Evolutionary conservation across 2,888 invertebrate species (phyloP).

Genomic region (Agonum fuliginosum): DNA sequence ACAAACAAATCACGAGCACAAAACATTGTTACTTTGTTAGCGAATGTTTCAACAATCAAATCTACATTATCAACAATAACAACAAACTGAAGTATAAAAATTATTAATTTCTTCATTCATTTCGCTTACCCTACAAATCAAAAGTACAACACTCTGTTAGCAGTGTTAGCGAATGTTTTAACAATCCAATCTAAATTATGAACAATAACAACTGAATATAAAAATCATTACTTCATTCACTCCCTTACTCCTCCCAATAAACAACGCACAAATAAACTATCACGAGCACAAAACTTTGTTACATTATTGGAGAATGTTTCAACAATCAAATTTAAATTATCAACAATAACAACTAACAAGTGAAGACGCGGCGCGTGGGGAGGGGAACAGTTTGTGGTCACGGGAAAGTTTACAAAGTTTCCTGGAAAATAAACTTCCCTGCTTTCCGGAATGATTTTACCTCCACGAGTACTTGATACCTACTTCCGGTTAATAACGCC

Average conservation of each 20-base stretch:
- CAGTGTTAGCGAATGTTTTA: no score
- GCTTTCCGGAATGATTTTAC: slow-evolving; percentile 20
- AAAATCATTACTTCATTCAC: no score
- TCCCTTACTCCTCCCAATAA: no score
- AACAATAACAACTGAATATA: no score
- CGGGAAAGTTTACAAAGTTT: slow-evolving; percentile 51
- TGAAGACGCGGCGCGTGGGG: not conserved
- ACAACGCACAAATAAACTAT: slow-evolving; percentile 18
- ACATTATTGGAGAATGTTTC: not conserved
- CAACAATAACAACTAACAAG: no score
- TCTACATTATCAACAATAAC: slow-evolving; percentile 54
- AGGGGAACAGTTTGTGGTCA: slow-evolving; percentile 44
- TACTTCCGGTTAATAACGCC: slow-evolving; percentile 41
- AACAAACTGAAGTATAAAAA: no score
- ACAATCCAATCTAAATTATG: no score
- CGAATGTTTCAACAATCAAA: slow-evolving; percentile 27
- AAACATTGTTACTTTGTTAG: not conserved
- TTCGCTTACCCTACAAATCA: no score
- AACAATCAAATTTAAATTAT: slow-evolving; percentile 54
- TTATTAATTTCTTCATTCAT: no score
- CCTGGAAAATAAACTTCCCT: slow-evolving; percentile 40
- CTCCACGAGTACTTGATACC: slow-evolving; percentile 28
- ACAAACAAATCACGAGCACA: slow-evolving; percentile 28
- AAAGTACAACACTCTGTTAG: no score
- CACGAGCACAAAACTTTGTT: no score